A percentile compares a stretch with the other conserved stretches of the same genome.
Evolutionary conservation across 1,140 invertebrate genomes (phyloP).

Genomic region (Trinorchestia longiramus): DNA sequence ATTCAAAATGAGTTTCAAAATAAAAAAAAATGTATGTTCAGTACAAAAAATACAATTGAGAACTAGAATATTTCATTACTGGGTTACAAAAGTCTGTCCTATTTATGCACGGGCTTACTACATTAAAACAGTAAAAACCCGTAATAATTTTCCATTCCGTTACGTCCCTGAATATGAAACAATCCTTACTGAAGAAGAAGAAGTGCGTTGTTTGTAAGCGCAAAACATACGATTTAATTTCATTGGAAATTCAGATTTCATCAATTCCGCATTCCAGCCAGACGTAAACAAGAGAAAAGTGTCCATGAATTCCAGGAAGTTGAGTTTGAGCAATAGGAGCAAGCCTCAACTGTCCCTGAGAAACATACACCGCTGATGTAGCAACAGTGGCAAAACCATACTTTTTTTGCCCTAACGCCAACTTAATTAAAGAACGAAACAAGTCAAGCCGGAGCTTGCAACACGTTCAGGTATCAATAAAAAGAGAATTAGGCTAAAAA

Average conservation of each 20-base stretch:
- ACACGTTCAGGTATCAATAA: conserved; percentile 1
- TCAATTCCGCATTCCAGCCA: not conserved
- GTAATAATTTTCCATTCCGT: not conserved
- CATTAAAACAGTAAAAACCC: not conserved
- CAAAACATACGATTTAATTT: not conserved
- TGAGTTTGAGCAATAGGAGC: not conserved
- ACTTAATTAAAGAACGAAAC: not conserved
- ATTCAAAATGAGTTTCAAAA: not conserved
- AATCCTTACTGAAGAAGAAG: not conserved
- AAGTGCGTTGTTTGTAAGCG: not conserved
- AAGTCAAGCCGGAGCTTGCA: not conserved
- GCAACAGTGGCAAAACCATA: not conserved
- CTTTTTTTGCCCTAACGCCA: not conserved
- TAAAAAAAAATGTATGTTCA: not conserved
- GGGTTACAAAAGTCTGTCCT: not conserved
- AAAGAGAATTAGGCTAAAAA: not conserved
- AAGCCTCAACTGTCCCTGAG: not conserved
- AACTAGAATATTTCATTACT: not conserved
- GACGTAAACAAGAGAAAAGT: not conserved
- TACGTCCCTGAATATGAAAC: not conserved
- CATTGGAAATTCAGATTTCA: not conserved
- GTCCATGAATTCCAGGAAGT: not conserved
- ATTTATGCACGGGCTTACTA: not conserved
- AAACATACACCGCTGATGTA: not conserved
- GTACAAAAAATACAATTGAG: not conserved